phyloP scores from a whole-genome alignment of 2,797 vertebrate genomes.

The Arrhamphus sclerolepis region DNA sequence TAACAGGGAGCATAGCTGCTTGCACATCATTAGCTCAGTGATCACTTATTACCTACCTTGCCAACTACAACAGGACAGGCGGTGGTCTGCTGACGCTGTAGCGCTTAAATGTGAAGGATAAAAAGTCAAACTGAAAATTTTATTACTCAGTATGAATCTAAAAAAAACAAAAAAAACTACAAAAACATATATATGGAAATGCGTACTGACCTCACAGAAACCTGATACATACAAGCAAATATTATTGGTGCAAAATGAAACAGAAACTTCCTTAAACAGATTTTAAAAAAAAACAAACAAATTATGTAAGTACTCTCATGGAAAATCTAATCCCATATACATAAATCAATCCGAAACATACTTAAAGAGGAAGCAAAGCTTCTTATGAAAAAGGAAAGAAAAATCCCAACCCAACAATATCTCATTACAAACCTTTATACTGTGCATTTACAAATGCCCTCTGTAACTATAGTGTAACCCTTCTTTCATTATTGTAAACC shows the following conservation, averaged over 20 bases:
- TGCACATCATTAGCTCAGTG: conserved; percentile 69
- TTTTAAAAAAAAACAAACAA: no score
- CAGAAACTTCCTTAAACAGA: neutral
- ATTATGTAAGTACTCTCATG: neutral
- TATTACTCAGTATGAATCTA: conserved; percentile 5
- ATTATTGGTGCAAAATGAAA: neutral
- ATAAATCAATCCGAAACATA: conserved; percentile 13
- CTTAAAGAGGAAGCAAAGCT: conserved; percentile 4
- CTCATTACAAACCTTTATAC: conserved; percentile 72
- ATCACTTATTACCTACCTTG: conserved; percentile 52
- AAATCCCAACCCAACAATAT: conserved; percentile 23
- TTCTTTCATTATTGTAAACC: conserved; percentile 65
- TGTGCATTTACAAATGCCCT: conserved; percentile 74
- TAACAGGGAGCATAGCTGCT: conserved; percentile 45
- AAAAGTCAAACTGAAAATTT: conserved; percentile 13
- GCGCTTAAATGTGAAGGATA: conserved; percentile 2
- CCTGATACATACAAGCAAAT: neutral
- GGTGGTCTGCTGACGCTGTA: conserved; percentile 20
- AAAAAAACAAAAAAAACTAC: neutral
- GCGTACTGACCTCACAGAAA: neutral
- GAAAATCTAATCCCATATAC: neutral
- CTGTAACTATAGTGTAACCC: conserved; percentile 67
- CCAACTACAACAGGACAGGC: conserved; percentile 51
- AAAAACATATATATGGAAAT: neutral
- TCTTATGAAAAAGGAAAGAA: conserved; percentile 12